Evolutionary conservation across 2,113 vertebrate species (phyloP), one percentile per base, ranked within the genome.

Genomic region (Haplochromis burtoni): DNA sequence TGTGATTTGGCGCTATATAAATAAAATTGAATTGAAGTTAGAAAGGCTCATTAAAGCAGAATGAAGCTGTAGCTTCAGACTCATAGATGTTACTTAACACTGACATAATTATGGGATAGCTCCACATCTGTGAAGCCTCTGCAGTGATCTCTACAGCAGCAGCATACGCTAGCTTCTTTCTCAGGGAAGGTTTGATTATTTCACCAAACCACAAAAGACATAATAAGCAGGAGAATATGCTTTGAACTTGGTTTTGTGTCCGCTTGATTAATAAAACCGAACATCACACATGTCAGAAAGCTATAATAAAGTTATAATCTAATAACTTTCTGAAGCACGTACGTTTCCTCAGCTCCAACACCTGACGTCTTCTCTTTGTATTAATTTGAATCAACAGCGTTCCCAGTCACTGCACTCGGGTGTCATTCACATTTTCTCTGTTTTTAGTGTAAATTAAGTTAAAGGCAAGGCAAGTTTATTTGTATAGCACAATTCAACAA

Each of bases 81-180:
- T 61, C 26, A 61, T 0, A 61, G 14, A 9, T 8, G 7, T 3
- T 29, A 59, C 29, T 6, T 61, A 17, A 61, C 57, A 31, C 0
- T 31, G 57, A 31, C 33, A 0, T 17, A 29, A 57, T 57, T 6
- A 61, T 61, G 57, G 57, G 14, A 31, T 10, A 33, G 14, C 57
- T 61, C 1, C 57, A 61, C 57, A 61, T 10, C 5, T 61, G 57
- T 61, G 55, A 1, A 55, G 53, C 53, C 53, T 57, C 13, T 59
- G 13, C 55, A 59, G 55, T 9, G 55, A 2, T 16, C 13, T 59
- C 24, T 29, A 1, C 55, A 29, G 55, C 13, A 57, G 55, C 13
- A 59, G 10, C 51, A 53, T 6, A 21, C 5, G 19, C 51, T 11
- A 21, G 26, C 26, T 29, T 2, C 5, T 59, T 59, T 29, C 55